These are phyloP conservation scores for Leptothorax acervorum DNA, from an alignment of 2,888 invertebrate species.

Conservation along the genomic window DNA sequence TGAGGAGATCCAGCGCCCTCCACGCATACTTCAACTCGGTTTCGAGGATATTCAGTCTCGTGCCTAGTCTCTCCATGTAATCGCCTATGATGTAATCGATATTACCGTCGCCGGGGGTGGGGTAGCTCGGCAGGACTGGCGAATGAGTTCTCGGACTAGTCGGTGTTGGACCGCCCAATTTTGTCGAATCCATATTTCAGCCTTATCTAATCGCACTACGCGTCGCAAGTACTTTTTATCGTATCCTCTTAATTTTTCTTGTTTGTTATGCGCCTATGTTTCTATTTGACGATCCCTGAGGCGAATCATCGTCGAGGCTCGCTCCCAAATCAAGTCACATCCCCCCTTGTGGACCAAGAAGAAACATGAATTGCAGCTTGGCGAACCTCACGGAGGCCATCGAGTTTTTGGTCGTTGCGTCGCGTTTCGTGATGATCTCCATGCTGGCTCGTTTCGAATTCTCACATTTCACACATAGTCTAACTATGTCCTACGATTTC, in stretches of 20 bases:
- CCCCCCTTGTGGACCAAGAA: constrained; percentile 74
- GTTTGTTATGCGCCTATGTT: constrained; percentile 54
- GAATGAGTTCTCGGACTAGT: constrained; percentile 78
- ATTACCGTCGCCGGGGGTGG: constrained; percentile 75
- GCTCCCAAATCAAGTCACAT: constrained; percentile 68
- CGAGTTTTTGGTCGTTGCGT: constrained; percentile 49
- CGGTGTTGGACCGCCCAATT: constrained; percentile 77
- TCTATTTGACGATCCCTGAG: constrained; percentile 68
- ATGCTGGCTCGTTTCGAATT: constrained; percentile 51
- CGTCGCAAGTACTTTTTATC: constrained; percentile 33
- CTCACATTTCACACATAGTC: constrained; percentile 49
- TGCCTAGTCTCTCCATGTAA: constrained; percentile 96
- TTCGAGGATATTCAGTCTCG: constrained; percentile 94
- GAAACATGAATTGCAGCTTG: constrained; percentile 74
- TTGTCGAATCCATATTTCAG: constrained; percentile 80
- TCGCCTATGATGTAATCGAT: constrained; percentile 93
- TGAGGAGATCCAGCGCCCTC: constrained; percentile 95
- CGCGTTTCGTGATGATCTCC: constrained; percentile 62
- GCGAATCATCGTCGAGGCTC: constrained; percentile 71
- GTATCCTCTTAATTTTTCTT: constrained; percentile 31
- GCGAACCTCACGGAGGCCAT: constrained; percentile 63
- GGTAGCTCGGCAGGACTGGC: constrained; percentile 76
- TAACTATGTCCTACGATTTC: constrained; percentile 36
- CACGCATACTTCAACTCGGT: constrained; percentile 97
- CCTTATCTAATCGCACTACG: constrained; percentile 27